Evolutionary conservation across 2,797 vertebrate species (phyloP), one percentile per base, ranked within the genome.

Genomic region (Gymnopithys bicolor): DNA sequence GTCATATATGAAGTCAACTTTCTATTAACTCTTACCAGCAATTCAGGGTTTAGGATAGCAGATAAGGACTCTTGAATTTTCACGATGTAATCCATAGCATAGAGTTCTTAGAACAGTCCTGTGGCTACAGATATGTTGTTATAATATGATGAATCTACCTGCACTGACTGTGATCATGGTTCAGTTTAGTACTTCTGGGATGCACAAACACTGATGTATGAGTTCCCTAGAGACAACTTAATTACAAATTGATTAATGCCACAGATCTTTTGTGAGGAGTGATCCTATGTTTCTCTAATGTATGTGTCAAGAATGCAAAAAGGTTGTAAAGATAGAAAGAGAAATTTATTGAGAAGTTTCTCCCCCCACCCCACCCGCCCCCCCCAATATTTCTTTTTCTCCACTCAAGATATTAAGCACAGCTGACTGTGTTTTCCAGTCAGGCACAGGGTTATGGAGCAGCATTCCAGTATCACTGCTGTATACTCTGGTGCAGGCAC

Each of bases 371-470:
- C 35, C 35, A 7, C 35, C 37, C 37, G 9, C 37, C 37, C 30
- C 1, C 2, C 4, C 2, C 10, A 33, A 16, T 49, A 32, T 0
- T n/a, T 19, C 52, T 22, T 19, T 49, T 27, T 45, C 62, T 19
- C 23, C 2, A 9, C 9, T 70, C 0, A 0, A 41, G 37, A 8
- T 11, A 17, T 59, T 59, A 69, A 83, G 30, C 45, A 33, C 53
- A 66, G 41, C 8, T 46, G 33, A 10, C 16, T 39, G 11, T 39
- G 30, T 27, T 56, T 91, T 64, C 1, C 1, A 53, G 33, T 37
- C 25, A 22, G 49, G 24, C n/a, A 46, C 0, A 8, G 43, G 17
- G 9, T 52, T 69, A 13, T 7, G 27, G 69, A 71, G 64, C 51
- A 73, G 41, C 41, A 60, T 33, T 32, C 37, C 37, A 5, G 12